phyloP scores from a whole-genome alignment of 2,888 invertebrate species.

The Smittia sp. region DNA sequence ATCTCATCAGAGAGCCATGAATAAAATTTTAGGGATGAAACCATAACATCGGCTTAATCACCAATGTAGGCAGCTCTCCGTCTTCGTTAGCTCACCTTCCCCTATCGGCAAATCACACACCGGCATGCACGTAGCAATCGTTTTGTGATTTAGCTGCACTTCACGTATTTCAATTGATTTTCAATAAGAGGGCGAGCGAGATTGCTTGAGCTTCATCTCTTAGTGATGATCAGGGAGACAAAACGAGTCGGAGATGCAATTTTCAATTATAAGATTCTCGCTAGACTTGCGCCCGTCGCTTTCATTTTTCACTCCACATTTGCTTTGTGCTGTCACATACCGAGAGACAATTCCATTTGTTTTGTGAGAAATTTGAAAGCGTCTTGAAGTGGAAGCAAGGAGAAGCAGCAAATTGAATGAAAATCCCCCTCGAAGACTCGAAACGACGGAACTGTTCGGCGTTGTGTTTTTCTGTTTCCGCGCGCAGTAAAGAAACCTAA shows the following conservation, averaged over 20 bases:
- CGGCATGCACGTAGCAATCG: conserved; percentile 29
- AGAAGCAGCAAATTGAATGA: background rate
- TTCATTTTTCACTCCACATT: conserved; percentile 4
- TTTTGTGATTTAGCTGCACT: conserved; percentile 38
- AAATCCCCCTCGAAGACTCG: background rate
- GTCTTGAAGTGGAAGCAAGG: background rate
- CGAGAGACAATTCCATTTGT: conserved; percentile 25
- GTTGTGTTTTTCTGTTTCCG: background rate
- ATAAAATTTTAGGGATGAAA: conserved; percentile 2
- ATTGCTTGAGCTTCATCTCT: background rate
- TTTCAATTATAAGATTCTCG: conserved; percentile 35
- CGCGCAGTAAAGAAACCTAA: conserved; percentile 18
- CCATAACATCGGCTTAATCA: background rate
- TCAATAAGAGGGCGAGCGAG: conserved; percentile 23
- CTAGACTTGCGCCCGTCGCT: background rate
- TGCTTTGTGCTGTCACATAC: conserved; percentile 7
- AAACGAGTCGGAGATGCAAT: conserved; percentile 30
- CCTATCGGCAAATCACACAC: background rate
- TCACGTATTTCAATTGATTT: conserved; percentile 41
- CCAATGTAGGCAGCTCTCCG: background rate
- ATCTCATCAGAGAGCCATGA: conserved; percentile 27
- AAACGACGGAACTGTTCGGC: conserved; percentile 12
- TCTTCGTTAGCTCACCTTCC: background rate
- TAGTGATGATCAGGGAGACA: conserved; percentile 17
- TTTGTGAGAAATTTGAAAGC: conserved; percentile 15